Percentiles rank a stretch among this genome's conserved stretches.
phyloP scores from a whole-genome alignment of 2,888 invertebrate species.

The Epiblema foenella region DNA sequence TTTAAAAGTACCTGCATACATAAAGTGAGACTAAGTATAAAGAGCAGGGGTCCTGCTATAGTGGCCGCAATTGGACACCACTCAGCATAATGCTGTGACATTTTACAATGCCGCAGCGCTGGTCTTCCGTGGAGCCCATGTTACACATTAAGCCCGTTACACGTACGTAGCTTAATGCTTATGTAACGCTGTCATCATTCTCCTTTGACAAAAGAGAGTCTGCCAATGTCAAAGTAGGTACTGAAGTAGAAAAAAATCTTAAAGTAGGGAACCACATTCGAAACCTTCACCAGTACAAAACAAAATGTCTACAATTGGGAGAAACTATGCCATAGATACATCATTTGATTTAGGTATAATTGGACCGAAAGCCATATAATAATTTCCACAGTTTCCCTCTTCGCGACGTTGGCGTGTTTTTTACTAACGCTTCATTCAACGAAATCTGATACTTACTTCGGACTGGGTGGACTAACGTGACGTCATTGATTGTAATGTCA shows the following conservation, averaged over 20 bases:
- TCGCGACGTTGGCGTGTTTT: background rate
- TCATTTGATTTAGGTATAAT: background rate
- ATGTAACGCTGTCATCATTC: background rate
- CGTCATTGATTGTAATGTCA: slow-evolving; percentile 27
- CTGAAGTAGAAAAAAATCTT: background rate
- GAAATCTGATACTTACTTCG: slow-evolving; percentile 22
- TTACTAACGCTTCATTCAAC: slow-evolving; percentile 5
- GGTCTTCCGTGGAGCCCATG: too few relatives aligned
- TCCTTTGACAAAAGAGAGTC: background rate
- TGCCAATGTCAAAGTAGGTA: background rate
- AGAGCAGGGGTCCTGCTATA: too few relatives aligned
- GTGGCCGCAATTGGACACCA: too few relatives aligned
- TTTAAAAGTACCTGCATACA: too few relatives aligned
- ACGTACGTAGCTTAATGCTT: too few relatives aligned
- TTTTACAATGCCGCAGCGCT: too few relatives aligned
- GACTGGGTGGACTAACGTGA: background rate
- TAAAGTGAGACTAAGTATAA: too few relatives aligned
- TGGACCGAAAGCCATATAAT: slow-evolving; percentile 2
- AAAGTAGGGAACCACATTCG: background rate
- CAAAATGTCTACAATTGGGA: background rate
- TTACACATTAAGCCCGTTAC: too few relatives aligned
- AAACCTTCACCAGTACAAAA: background rate
- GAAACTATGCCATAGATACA: background rate
- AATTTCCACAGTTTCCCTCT: background rate
- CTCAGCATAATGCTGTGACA: too few relatives aligned